Evolutionary conservation across 2,888 invertebrate genomes (phyloP), one percentile per base, ranked within the genome.

Genomic region (Zonitis immaculata): DNA sequence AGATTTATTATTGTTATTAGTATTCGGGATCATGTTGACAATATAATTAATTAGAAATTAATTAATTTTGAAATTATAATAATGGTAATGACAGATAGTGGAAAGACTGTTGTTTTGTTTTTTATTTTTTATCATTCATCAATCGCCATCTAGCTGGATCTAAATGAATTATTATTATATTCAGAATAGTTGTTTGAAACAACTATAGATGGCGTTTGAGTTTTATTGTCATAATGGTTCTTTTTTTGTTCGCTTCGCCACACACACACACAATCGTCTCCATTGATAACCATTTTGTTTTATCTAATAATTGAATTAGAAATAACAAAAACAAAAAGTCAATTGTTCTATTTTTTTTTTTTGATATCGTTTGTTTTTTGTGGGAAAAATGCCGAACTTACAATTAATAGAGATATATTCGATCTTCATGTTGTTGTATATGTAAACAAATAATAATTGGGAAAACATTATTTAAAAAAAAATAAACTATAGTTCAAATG

Each of bases 1-100:
- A 39, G 39, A 39, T 39, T 35, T 9, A 9, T 61, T 57, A 58
- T 59, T 49, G 57, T 58, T 60, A 64, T 58, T 60, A 64, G 62
- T 56, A 59, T 62, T 65, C 57, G 66, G 65, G 63, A 66, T 58
- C 63, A 66, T 62, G 56, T 63, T 60, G 66, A 66, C 64, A 62
- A 66, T 66, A 66, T 66, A 59, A 58, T 45, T 48, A 52, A 28
- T 8, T 26, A 26, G 11, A 1, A 18, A 9, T 20, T 11, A 39
- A 39, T 20, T 11, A 39, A 39, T 20, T 20, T 20, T 6, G 18
- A 39, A 26, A 26, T 26, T 6, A 8, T 7, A 7, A 26, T 7
- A 26, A 22, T 22, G 22, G 22, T 9, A 16, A 35, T 6, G 12
- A 14, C 6, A 32, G 14, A 2, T n/a, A n/a, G 6, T 6, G 7